phyloP scores from a whole-genome alignment of 2,888 invertebrate genomes.

The Acleris holmiana region DNA sequence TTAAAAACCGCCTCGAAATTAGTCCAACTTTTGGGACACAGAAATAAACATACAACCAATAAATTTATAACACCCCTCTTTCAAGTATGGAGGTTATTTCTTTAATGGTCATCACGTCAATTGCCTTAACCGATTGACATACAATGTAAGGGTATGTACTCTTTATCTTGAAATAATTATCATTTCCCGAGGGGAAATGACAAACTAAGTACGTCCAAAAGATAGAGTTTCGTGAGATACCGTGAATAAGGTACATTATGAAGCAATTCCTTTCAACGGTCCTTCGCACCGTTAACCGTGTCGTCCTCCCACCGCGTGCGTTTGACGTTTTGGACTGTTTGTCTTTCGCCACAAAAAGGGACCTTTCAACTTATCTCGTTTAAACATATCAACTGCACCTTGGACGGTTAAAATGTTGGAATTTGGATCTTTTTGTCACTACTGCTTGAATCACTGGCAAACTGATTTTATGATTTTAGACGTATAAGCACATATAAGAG shows the following conservation, averaged over 20 bases:
- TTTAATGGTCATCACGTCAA: too few species aligned
- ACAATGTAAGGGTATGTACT: too few species aligned
- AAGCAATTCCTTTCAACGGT: slow-evolving; percentile 7
- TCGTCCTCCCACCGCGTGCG: slow-evolving; percentile 14
- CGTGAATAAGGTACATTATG: slow-evolving; percentile 1
- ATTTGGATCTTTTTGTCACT: slow-evolving; percentile 2
- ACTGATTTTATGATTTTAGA: too few species aligned
- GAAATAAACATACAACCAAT: too few species aligned
- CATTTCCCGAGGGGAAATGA: too few species aligned
- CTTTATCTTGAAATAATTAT: background rate
- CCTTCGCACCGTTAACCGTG: background rate
- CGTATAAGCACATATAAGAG: too few species aligned
- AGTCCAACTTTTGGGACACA: too few species aligned
- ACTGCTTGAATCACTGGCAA: too few species aligned
- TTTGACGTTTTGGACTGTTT: slow-evolving; percentile 28
- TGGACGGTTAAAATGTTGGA: background rate
- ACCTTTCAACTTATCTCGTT: slow-evolving; percentile 10
- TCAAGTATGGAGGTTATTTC: too few species aligned
- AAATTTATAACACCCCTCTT: too few species aligned
- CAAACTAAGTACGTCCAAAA: background rate
- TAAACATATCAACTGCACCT: background rate
- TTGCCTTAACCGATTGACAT: too few species aligned
- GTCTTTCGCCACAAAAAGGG: slow-evolving; percentile 28
- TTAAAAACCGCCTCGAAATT: too few species aligned
- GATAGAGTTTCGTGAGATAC: background rate